Evolutionary conservation across 2,888 invertebrate genomes (phyloP).

Genomic region (Bellardia pandia): DNA sequence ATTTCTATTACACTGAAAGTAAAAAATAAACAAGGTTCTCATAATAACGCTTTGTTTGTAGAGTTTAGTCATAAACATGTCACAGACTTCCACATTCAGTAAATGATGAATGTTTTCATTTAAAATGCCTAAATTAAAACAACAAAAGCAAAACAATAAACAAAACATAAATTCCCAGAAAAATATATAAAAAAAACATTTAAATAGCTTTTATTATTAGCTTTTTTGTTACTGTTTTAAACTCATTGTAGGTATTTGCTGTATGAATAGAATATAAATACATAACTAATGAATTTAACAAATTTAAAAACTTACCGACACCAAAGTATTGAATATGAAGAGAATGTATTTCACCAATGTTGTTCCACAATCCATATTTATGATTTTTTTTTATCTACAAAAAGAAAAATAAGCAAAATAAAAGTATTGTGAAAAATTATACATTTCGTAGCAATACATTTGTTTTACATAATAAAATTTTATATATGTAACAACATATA

Average conservation of each 20-base stretch:
- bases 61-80: not conserved
- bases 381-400: slow-evolving; percentile 42
- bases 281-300: not conserved
- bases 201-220: not conserved
- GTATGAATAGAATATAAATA: not conserved
- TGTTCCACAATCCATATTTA: slow-evolving; percentile 89
- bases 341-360: slow-evolving; percentile 92
- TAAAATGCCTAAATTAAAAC: not conserved
- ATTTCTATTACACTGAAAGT: not conserved
- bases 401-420: not conserved
- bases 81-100: not conserved
- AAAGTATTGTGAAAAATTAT: not conserved
- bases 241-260: too few species aligned
- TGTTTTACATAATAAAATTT: too few species aligned
- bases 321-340: slow-evolving; percentile 91
- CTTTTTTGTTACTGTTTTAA: too few species aligned
- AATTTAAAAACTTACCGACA: slow-evolving; percentile 87
- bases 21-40: not conserved
- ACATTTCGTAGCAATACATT: too few species aligned
- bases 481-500: too few species aligned
- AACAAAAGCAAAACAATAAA: not conserved
- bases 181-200: not conserved
- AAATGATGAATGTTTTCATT: not conserved
- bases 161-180: not conserved
- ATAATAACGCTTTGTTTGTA: not conserved